Evolutionary conservation across 2,888 invertebrate genomes (phyloP), one percentile per base, ranked within the genome.

Genomic region (Agrotis segetum): DNA sequence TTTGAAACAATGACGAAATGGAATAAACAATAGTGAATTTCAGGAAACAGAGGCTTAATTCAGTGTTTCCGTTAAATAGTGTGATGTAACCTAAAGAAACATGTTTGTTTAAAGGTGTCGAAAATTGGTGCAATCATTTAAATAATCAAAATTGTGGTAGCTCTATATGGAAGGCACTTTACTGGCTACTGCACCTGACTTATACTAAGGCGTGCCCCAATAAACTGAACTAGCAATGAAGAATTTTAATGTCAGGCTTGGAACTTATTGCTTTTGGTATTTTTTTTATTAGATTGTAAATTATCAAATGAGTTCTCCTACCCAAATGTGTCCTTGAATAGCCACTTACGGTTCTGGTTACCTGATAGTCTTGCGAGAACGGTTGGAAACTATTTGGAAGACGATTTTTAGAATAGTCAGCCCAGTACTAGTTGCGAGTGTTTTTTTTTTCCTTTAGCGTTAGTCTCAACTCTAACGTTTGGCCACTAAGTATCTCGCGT

Each of bases 1-100:
- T 83, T 65, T 70, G 34, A 70, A 61, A 70, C 83, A 82, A 82
- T 79, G 81, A 74, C 52, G 74, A 77, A 72, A 83, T 61, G 7
- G 13, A 40, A 58, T 55, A 34, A 24, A 79, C 79, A 79, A 82
- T 78, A 44, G n/a, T 68, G 55, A 50, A 82, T 66, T 79, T 82
- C 52, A 82, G 82, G 82, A 79, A 79, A 68, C 21, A 21, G 46
- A 61, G 47, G 55, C n/a, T 21, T 56, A 19, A 34, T 47, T 47
- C 17, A 40, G 56, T 21, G 40, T 53, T 71, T 78, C 65, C 62
- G 55, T 14, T 24, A 17, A 9, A 46, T 14, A 40, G 11, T n/a
- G 17, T 82, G 58, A 59, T 34, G 79, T 34, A 53, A 71, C 46
- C 16, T 6, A 64, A 69, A 14, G 11, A 55, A 70, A 60, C 19